These are phyloP conservation scores for Candidula unifasciata DNA, from an alignment of 2,888 invertebrate species.

Conservation along the genomic window DNA sequence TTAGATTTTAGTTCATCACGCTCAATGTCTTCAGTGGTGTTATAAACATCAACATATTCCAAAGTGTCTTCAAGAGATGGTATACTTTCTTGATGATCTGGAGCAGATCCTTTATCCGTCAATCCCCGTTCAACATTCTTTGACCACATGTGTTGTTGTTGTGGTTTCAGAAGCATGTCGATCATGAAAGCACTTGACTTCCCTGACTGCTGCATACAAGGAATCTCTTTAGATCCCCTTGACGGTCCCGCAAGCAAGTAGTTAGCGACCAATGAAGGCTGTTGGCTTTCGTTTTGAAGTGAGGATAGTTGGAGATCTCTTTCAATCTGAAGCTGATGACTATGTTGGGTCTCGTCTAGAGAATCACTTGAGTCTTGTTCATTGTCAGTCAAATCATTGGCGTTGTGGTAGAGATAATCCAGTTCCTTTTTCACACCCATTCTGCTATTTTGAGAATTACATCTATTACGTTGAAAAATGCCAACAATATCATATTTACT, in stretches of 20 bases:
- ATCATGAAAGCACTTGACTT: constrained; percentile 30
- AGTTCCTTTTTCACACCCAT: background rate
- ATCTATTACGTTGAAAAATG: background rate
- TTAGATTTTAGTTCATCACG: background rate
- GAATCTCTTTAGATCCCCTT: background rate
- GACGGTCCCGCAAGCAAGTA: background rate
- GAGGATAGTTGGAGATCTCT: background rate
- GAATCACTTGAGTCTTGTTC: background rate
- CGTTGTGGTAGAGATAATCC: background rate
- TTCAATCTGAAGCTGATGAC: background rate
- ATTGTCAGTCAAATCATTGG: background rate
- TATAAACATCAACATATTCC: background rate
- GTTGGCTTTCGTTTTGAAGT: background rate
- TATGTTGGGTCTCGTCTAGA: too few relatives aligned
- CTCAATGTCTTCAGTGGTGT: background rate
- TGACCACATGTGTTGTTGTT: background rate
- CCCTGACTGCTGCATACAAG: background rate
- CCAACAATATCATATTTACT: background rate
- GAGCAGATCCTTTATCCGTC: background rate
- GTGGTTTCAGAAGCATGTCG: constrained; percentile 12
- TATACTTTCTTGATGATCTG: too few relatives aligned
- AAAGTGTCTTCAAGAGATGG: background rate
- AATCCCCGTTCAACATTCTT: too few relatives aligned
- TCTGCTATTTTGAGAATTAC: background rate
- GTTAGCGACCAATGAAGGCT: background rate